A percentile compares a stretch with the other conserved stretches of the same genome.
These are phyloP conservation scores for Limnephilus rhombicus DNA, from an alignment of 2,888 invertebrate species.

Conservation along the genomic window DNA sequence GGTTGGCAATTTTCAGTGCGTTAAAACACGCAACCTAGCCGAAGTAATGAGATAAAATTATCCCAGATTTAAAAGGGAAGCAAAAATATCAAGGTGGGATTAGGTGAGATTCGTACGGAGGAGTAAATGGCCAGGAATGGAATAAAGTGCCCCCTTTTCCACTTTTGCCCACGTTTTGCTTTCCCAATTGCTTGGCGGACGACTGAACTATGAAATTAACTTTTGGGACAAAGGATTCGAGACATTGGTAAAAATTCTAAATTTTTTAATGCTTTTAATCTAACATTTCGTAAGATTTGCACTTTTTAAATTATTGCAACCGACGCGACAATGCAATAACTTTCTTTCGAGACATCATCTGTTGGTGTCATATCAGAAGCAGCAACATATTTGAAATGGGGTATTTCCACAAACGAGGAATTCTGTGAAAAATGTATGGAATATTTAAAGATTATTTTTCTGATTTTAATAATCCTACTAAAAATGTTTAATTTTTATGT, in stretches of 20 bases:
- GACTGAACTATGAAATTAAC: neutral
- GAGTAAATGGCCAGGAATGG: neutral
- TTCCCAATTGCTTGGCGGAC: neutral
- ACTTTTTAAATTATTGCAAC: too few species aligned
- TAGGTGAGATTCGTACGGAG: neutral
- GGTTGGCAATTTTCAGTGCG: constrained; percentile 52
- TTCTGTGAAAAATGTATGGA: too few species aligned
- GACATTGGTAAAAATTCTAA: neutral
- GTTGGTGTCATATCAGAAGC: too few species aligned
- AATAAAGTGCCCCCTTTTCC: neutral
- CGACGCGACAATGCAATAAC: too few species aligned
- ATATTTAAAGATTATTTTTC: too few species aligned
- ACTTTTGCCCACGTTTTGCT: neutral
- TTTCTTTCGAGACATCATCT: too few species aligned
- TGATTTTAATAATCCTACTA: too few species aligned
- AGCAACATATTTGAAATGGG: too few species aligned
- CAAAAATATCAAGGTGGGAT: constrained; percentile 6
- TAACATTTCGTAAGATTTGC: too few species aligned
- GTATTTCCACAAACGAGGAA: too few species aligned
- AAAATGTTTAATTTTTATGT: too few species aligned
- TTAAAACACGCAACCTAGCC: constrained; percentile 39
- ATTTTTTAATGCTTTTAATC: too few species aligned
- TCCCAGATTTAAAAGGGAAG: constrained; percentile 29
- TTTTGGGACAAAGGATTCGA: neutral
- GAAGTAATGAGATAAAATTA: constrained; percentile 42